A percentile compares a stretch with the other conserved stretches of the same genome.
These are phyloP conservation scores for Henricia sp. DNA, from an alignment of 53 echinoderm and acorn worm species.

Conservation along the genomic window DNA sequence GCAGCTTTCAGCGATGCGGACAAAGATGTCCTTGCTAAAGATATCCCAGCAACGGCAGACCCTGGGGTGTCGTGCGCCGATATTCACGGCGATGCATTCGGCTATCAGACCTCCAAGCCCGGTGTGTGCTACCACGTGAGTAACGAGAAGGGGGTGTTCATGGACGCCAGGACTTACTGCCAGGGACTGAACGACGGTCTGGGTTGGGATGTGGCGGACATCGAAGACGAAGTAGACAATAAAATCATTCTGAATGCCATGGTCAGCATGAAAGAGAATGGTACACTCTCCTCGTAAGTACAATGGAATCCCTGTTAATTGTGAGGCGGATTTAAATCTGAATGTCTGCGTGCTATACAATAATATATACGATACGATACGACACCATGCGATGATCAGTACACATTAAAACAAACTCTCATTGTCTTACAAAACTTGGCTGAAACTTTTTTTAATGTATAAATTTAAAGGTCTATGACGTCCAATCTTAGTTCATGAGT, in stretches of 20 bases:
- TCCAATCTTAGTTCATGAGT: too few relatives aligned
- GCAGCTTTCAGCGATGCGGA: too few relatives aligned
- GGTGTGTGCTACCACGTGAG: constrained; percentile 19
- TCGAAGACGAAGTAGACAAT: constrained; percentile 19
- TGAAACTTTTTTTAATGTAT: too few relatives aligned
- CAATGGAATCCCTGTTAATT: not conserved
- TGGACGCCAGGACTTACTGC: constrained; percentile 27
- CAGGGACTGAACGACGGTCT: constrained; percentile 32
- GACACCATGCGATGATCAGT: too few relatives aligned
- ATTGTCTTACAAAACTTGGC: too few relatives aligned
- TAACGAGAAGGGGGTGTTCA: constrained; percentile 3
- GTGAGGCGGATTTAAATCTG: too few relatives aligned
- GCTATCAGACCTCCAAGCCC: not conserved
- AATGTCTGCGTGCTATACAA: too few relatives aligned
- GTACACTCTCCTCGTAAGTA: not conserved
- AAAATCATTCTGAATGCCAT: constrained; percentile 6
- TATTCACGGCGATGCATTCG: constrained; percentile 19
- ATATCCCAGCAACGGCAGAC: too few relatives aligned
- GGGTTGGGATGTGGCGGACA: constrained; percentile 27
- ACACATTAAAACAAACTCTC: too few relatives aligned
- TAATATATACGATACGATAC: too few relatives aligned
- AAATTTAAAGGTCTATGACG: too few relatives aligned
- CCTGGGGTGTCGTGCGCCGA: not conserved
- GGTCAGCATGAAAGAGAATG: not conserved
- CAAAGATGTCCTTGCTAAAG: too few relatives aligned